A percentile compares a stretch with the other conserved stretches of the same genome.
Evolutionary conservation across 2,888 invertebrate genomes (phyloP).

Genomic region (Hyposoter dolosus): DNA sequence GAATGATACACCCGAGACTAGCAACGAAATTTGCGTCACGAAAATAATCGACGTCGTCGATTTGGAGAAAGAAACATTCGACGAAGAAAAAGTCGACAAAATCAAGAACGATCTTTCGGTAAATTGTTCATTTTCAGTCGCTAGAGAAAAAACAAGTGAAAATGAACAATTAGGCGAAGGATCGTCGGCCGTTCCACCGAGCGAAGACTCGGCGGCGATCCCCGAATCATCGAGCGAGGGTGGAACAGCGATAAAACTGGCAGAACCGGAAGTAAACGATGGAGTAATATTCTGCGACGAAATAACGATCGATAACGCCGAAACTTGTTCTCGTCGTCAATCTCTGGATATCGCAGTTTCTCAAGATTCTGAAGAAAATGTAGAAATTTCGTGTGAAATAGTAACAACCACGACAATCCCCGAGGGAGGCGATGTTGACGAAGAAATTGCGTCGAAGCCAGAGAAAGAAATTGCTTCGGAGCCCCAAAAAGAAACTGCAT

Average conservation of each 20-base stretch:
- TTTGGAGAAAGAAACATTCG: background rate
- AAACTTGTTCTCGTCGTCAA: background rate
- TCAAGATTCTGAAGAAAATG: background rate
- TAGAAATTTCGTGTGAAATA: conserved; percentile 10
- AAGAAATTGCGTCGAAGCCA: background rate
- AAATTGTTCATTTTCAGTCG: too few species aligned
- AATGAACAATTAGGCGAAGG: background rate
- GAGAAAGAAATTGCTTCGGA: background rate
- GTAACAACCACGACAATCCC: background rate
- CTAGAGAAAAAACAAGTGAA: background rate
- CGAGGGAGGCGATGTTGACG: background rate
- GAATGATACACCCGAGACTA: background rate
- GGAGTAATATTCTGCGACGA: background rate
- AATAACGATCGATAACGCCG: background rate
- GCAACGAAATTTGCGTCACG: background rate
- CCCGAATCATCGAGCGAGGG: conserved; percentile 3
- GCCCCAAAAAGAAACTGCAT: background rate
- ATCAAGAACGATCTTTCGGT: conserved; percentile 11
- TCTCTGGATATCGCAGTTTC: background rate
- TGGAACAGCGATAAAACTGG: background rate
- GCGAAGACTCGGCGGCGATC: conserved; percentile 11
- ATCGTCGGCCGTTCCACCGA: conserved; percentile 1
- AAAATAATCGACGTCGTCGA: conserved; percentile 20
- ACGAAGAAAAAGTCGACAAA: background rate
- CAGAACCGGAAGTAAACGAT: background rate